Evolutionary conservation across 2,113 vertebrate genomes (phyloP), one percentile per base, ranked within the genome.

Genomic region (Leuciscus idus): DNA sequence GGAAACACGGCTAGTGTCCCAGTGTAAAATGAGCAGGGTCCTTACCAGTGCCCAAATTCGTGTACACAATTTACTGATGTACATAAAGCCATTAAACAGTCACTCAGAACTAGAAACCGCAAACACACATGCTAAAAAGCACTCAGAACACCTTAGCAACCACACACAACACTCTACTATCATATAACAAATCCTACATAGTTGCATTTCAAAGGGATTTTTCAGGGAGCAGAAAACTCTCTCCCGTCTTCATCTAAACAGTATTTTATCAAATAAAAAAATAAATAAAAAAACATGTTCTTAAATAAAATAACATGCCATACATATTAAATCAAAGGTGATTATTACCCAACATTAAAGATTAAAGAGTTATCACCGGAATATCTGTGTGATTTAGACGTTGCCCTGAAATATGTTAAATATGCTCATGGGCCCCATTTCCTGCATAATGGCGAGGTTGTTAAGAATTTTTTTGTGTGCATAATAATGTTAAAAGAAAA

Each of bases 281-380:
- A n/a, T n/a, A n/a, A n/a, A n/a, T n/a, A 19, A 7, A 36, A 78
- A 78, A 39, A 15, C 21, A 61, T 4, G 55, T 39, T 52, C 61
- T 52, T 81, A 81, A 62, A 81, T 19, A 81, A 48, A 66, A 64
- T 28, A 81, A 48, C 10, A 8, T 30, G 79, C 15, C 9, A 43
- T 48, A 81, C 79, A 66, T 17, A 66, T 66, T 81, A 28, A 81
- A 46, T 64, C 36, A 17, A 64, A 23, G 39, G 43, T 81, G 43
- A 81, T 81, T 81, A 81, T 81, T 81, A 66, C 39, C 39, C 30
- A 6, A 46, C 59, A 81, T 28, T 81, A 81, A 64, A 81, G 79
- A 81, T 28, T 81, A 81, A 64, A 81, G 79, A 64, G 79, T 46
- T 48, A 46, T 81, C 39, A 48, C 59, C 21, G 39, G 79, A 81